phyloP scores from a whole-genome alignment of 2,888 invertebrate genomes.

The Heliconius cydno region DNA sequence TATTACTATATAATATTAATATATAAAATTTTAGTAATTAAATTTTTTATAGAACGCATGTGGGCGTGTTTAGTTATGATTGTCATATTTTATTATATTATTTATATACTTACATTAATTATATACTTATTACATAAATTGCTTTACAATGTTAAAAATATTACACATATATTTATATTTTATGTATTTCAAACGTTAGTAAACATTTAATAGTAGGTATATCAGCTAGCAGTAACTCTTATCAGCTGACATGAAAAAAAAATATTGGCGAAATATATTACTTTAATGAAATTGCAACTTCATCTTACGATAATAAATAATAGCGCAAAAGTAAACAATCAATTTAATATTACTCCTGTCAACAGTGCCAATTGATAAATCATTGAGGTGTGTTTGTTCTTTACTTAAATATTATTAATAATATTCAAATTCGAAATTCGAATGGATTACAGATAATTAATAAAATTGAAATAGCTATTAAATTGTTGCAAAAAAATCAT shows the following conservation, averaged over 20 bases:
- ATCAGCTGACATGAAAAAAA: background rate
- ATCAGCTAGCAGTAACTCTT: too few species aligned
- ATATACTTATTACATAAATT: background rate
- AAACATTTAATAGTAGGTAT: background rate
- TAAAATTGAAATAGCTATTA: background rate
- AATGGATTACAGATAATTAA: background rate
- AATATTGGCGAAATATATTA: too few species aligned
- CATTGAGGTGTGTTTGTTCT: constrained; percentile 6
- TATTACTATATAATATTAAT: constrained; percentile 3
- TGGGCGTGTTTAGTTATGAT: constrained; percentile 13
- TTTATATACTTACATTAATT: constrained; percentile 12
- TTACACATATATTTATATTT: background rate
- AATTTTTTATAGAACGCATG: constrained; percentile 23
- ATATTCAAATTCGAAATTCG: background rate
- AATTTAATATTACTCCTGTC: constrained; percentile 16
- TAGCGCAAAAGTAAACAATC: constrained; percentile 1
- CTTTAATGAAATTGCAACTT: background rate
- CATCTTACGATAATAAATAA: constrained; percentile 4
- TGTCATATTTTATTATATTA: constrained; percentile 16
- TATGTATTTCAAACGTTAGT: background rate
- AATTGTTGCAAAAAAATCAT: constrained; percentile 2
- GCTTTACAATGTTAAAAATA: background rate
- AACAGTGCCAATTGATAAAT: constrained; percentile 28
- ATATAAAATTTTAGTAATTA: constrained; percentile 12
- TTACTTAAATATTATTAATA: background rate